Percentiles rank a stretch among this genome's conserved stretches.
phyloP scores from a whole-genome alignment of 2,113 vertebrate species.

The Pteruthius melanotis region DNA sequence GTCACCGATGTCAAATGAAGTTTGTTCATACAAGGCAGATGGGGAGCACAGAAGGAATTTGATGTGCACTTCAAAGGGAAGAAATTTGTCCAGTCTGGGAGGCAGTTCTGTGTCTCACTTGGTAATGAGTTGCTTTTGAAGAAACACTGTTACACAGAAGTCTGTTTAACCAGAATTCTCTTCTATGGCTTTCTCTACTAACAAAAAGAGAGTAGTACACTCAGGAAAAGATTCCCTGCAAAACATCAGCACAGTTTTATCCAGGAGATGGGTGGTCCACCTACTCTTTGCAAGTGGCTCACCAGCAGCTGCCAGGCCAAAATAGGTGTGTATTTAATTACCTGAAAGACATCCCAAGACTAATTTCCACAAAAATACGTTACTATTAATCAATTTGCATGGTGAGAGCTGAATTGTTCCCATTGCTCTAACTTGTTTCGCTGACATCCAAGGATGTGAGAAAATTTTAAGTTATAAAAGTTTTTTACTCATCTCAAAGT shows the following conservation, averaged over 20 bases:
- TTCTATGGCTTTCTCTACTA: background rate
- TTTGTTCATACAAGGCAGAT: background rate
- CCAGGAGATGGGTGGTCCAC: background rate
- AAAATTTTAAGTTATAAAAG: rapidly evolving
- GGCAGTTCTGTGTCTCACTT: background rate
- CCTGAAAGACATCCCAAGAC: background rate
- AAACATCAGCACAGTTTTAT: background rate
- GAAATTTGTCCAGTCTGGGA: background rate
- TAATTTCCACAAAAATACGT: background rate
- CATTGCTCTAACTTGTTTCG: background rate
- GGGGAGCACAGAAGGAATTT: background rate
- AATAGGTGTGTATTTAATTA: background rate
- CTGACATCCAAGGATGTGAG: background rate
- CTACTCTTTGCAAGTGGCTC: background rate
- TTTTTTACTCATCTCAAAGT: background rate
- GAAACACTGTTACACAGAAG: background rate
- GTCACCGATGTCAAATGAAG: background rate
- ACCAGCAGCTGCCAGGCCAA: background rate
- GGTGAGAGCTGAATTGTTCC: background rate
- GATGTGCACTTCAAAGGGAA: conserved; percentile 1
- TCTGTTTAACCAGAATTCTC: background rate
- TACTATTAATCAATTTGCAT: background rate
- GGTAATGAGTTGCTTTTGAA: background rate
- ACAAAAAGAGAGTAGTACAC: background rate
- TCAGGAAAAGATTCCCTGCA: background rate